Evolutionary conservation across 1,140 invertebrate genomes (phyloP), one percentile per base, ranked within the genome.

Genomic region (Apis laboriosa): DNA sequence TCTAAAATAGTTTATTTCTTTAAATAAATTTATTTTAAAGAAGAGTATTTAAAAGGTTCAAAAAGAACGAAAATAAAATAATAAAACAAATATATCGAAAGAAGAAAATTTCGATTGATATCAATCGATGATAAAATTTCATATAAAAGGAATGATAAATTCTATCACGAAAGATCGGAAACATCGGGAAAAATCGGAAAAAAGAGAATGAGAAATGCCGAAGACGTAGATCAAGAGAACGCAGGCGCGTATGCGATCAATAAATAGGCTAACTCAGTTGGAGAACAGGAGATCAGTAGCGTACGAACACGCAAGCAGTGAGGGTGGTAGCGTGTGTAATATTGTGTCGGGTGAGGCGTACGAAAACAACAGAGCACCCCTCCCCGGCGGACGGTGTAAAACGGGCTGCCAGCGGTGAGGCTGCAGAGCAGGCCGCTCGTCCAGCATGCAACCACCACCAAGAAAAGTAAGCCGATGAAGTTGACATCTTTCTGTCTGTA

Each of bases 401-500:
- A 89, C 85, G 86, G 86, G 84, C 84, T 90, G 82, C 84, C 75
- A 89, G 89, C 87, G 89, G 90, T 84, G 88, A 87, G 85, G 90
- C 87, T 89, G 86, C 86, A 76, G 74, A 85, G 67, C 74, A 83
- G 84, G 74, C 74, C 80, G 84, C 80, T 91, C 79, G 85, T 91
- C 90, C 94, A 95, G 92, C 94, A 96, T 97, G 96, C 96, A 97
- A 95, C 96, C 96, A 87, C 96, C 96, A 85, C 96, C 96, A 91
- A 96, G 96, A 94, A 97, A 97, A 96, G 96, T 97, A 94, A 95
- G 92, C 90, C 34, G 34, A 64, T 24, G 19, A 58, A 21, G n/a
- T n/a, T 15, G 49, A 51, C 61, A 55, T 75, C 17, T 51, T n/a
- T 49, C 15, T 34, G 34, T 15, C 17, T 58, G 17, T 9, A n/a